Evolutionary conservation across 2,113 vertebrate species (phyloP).

Genomic region (Tautogolabrus adspersus): DNA sequence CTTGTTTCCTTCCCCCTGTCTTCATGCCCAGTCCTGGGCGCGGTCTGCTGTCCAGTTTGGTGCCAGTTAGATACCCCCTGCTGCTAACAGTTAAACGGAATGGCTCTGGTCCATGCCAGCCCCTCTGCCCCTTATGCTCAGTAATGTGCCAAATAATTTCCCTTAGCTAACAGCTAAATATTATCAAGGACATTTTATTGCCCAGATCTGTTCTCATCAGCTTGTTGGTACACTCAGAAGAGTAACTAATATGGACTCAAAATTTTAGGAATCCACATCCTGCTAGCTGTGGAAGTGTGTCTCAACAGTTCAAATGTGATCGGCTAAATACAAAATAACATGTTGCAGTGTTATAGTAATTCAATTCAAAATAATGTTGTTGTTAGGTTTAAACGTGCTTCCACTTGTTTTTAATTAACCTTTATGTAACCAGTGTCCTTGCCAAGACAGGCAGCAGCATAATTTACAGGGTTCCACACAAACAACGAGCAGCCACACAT

Average conservation of each 20-base stretch:
- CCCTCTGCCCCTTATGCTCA: conserved; percentile 42
- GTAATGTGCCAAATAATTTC: conserved; percentile 39
- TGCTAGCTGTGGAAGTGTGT: too few relatives aligned
- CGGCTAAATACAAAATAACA: too few relatives aligned
- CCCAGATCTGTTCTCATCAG: conserved; percentile 28
- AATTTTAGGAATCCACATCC: not conserved
- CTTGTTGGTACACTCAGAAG: conserved; percentile 1
- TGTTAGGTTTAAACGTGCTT: too few relatives aligned
- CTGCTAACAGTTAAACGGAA: conserved; percentile 66
- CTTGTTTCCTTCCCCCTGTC: conserved; percentile 44
- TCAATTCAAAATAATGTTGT: too few relatives aligned
- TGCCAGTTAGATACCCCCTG: conserved; percentile 58
- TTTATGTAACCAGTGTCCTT: too few relatives aligned
- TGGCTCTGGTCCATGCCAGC: conserved; percentile 50
- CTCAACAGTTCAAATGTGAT: too few relatives aligned
- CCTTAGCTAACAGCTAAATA: conserved; percentile 42
- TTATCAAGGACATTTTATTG: conserved; percentile 24
- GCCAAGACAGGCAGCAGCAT: too few relatives aligned
- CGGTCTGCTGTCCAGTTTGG: conserved; percentile 49
- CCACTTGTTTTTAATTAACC: too few relatives aligned
- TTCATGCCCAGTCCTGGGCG: conserved; percentile 34
- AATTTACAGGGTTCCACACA: too few relatives aligned
- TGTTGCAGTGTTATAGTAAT: too few relatives aligned
- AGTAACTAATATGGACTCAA: not conserved
- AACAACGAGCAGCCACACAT: too few relatives aligned